Base-by-base conservation (phyloP, 2,113 vertebrate species). In the Regulus satrapa region DNA sequence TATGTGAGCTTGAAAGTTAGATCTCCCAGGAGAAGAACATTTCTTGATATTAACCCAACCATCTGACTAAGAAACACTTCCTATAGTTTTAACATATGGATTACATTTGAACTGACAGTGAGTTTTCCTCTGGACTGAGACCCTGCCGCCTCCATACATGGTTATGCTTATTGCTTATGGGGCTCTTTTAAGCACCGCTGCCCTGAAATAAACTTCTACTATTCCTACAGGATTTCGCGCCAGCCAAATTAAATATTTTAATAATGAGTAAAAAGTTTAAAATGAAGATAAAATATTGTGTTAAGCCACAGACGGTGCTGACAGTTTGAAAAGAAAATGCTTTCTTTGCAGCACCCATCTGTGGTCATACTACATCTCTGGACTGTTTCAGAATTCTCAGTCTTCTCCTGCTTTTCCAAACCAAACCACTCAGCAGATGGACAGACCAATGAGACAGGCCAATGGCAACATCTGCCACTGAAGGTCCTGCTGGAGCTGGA, bases 231-330 rank as follows among this genome's bases (percentile, higher is more conserved):
- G 93, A 96, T 68, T 96, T 95, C 88, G 90, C 61, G 38, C 83
- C 64, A 95, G 93, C 93, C 93, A 97, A 94, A 96, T 97, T 90
- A 97, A 97, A 96, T 97, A 93, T 96, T 97, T 96, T 90, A 96
- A 95, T 97, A 96, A 96, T 95, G 95, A 96, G 88, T 77, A 96
- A 94, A 96, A 96, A 92, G 94, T 93, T 96, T 90, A 77, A 93
- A 95, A 96, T 86, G 1, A 95, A 94, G 92, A 96, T 92, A 88
- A 96, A 96, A 95, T 71, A 84, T 79, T 90, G 63, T 92, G 85
- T 97, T 82, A 96, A 96, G 88, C 85, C 93, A 90, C 93, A 96
- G 95, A 97, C 92, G 29, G 96, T 93, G 94, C 90, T 96, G 96
- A 97, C 96, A 97, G 96, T 92, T 96, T 71, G 96, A 80, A 97